Conservation (phyloP, 2,888 invertebrate species). For the Galerucella nymphaeae region DNA sequence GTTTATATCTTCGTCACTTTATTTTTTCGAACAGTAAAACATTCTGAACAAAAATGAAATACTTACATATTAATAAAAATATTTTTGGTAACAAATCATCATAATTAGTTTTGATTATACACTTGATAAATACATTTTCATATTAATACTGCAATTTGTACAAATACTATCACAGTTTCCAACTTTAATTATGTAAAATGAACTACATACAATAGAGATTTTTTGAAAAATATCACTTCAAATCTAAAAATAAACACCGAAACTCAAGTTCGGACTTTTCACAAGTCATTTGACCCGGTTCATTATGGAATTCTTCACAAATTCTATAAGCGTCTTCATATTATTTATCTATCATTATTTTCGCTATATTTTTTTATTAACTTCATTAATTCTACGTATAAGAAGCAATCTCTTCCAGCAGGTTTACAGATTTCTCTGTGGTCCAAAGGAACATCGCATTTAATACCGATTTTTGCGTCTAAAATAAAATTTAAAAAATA, state of each 20-base stretch:
- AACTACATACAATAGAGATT: not conserved
- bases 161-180: slow-evolving; percentile 14
- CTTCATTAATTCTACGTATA: slow-evolving; percentile 75
- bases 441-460: slow-evolving; percentile 79
- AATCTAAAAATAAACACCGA: no score
- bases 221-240: no score
- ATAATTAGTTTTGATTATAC: no score
- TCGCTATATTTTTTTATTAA: slow-evolving; percentile 65
- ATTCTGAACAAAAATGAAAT: not conserved
- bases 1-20: not conserved
- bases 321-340: not conserved
- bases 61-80: no score
- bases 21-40: not conserved
- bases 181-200: not conserved
- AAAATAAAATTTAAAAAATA: slow-evolving; percentile 47
- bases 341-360: not conserved
- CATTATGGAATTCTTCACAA: no score
- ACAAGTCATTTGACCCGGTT: not conserved
- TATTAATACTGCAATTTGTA: slow-evolving; percentile 13
- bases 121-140: not conserved
- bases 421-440: slow-evolving; percentile 91
- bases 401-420: slow-evolving; percentile 73
- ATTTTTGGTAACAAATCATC: no score
- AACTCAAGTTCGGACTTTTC: not conserved
- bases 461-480: slow-evolving; percentile 85